These are phyloP conservation scores for Glaucidium brasilianum DNA, from an alignment of 2,113 vertebrate genomes.

Conservation along the genomic window DNA sequence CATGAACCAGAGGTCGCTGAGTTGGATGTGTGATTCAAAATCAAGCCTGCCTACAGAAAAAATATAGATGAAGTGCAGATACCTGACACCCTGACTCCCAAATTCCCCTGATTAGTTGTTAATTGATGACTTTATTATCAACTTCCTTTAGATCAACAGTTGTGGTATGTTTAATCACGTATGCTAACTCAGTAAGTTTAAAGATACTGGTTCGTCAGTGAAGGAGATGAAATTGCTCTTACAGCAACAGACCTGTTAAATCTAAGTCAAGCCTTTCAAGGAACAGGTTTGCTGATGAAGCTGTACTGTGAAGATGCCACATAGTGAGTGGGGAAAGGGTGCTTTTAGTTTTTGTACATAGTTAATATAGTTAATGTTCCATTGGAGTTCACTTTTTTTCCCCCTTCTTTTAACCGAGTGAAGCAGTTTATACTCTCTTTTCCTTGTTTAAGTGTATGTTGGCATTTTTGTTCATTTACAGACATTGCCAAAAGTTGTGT, in stretches of 20 bases:
- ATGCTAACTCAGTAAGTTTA: neutral
- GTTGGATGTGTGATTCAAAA: neutral
- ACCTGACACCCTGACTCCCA: neutral
- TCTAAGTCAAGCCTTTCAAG: neutral
- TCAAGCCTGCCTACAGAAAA: neutral
- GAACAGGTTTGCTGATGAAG: neutral
- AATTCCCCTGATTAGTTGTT: neutral
- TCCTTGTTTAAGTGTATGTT: neutral
- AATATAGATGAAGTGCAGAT: neutral
- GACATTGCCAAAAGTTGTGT: conserved; percentile 1
- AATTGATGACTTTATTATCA: neutral
- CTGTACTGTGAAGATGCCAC: neutral
- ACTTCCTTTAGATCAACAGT: neutral
- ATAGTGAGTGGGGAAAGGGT: neutral
- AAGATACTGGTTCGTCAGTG: neutral
- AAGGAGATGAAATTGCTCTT: neutral
- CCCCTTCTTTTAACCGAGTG: neutral
- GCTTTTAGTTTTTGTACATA: neutral
- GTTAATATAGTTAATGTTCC: neutral
- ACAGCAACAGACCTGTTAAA: neutral
- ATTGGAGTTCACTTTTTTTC: neutral
- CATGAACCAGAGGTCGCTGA: neutral
- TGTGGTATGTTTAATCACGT: neutral
- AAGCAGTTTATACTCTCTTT: neutral
- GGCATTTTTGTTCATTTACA: neutral